These are phyloP conservation scores for Edolisoma coerulescens DNA, from an alignment of 2,113 vertebrate genomes.

Conservation along the genomic window DNA sequence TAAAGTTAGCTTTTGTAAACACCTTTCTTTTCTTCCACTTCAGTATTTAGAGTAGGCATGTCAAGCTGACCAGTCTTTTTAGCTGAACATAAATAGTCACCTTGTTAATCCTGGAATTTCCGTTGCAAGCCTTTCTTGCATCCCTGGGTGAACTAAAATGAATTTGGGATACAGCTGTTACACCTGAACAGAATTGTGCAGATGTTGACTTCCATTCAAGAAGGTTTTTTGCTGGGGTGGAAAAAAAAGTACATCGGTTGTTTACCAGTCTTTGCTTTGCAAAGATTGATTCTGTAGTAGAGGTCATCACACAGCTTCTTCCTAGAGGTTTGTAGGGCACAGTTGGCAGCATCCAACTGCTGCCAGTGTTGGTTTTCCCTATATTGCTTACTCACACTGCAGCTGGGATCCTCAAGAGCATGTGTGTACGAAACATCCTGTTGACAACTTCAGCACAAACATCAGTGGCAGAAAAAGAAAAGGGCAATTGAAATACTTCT, in stretches of 20 bases:
- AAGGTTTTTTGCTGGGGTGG: not conserved
- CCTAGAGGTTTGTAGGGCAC: not conserved
- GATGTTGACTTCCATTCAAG: not conserved
- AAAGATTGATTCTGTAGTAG: not conserved
- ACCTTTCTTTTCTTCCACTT: not conserved
- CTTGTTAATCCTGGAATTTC: not conserved
- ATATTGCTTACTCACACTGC: not conserved
- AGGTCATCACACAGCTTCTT: not conserved
- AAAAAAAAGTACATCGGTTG: not conserved
- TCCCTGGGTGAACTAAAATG: not conserved
- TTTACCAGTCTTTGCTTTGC: not conserved
- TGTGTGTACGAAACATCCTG: not conserved
- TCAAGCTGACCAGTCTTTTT: not conserved
- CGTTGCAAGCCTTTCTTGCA: not conserved
- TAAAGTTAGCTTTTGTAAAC: not conserved
- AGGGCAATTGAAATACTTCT: not conserved
- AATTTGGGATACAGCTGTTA: not conserved
- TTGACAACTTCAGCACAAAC: not conserved
- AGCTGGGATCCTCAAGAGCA: not conserved
- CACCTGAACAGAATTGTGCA: not conserved
- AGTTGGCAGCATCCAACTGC: not conserved
- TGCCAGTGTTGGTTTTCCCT: not conserved
- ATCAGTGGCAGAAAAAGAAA: not conserved
- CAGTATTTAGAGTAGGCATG: not conserved
- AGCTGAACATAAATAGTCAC: not conserved